Conservation (phyloP, 2,113 vertebrate species). For the Eurypyga helias region DNA sequence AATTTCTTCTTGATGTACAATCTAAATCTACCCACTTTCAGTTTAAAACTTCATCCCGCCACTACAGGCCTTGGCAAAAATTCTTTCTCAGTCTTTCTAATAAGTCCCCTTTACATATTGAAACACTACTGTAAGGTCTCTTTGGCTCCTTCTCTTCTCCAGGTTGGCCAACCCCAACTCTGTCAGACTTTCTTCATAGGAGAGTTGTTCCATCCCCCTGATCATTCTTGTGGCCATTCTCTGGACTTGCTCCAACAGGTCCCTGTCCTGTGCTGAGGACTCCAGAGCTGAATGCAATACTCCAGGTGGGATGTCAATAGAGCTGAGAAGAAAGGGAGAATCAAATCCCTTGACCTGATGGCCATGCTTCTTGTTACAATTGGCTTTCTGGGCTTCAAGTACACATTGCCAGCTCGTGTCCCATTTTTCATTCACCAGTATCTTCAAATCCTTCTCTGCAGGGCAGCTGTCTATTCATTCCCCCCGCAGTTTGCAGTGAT, state of each 20-base stretch:
- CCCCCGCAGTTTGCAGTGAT: neutral
- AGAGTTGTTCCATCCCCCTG: neutral
- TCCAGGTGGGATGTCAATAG: neutral
- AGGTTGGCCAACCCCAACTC: neutral
- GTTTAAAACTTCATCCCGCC: no score
- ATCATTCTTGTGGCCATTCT: neutral
- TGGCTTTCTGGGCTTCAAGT: neutral
- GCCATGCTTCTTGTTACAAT: neutral
- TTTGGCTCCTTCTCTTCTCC: neutral
- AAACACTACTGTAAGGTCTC: neutral
- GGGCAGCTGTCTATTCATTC: neutral
- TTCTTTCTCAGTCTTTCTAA: no score
- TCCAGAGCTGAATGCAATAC: neutral
- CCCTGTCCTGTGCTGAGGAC: neutral
- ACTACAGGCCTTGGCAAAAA: no score
- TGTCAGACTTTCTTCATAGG: neutral
- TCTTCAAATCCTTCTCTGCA: neutral
- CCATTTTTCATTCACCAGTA: neutral
- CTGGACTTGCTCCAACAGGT: neutral
- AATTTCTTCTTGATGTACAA: no score
- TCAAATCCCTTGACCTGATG: neutral
- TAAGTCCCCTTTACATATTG: no score
- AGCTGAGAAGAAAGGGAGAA: neutral
- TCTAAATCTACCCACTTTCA: no score
- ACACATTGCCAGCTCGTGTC: neutral